phyloP scores from a whole-genome alignment of 2,797 vertebrate genomes.

The Xiphorhynchus erythropygius region DNA sequence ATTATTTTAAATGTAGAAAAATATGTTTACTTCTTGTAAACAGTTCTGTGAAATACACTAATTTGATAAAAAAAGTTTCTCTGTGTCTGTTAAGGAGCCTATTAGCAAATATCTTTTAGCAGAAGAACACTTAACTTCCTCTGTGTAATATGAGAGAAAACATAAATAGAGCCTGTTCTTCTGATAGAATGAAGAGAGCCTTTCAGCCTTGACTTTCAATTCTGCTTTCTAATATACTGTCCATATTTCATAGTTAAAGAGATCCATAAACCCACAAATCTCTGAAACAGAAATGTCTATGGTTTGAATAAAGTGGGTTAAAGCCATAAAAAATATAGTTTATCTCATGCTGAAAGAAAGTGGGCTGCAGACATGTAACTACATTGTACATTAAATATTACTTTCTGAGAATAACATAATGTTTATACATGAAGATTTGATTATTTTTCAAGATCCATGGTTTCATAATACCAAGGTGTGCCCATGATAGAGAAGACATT shows the following conservation, averaged over 20 bases:
- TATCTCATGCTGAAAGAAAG: constrained; percentile 24
- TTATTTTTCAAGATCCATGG: constrained; percentile 16
- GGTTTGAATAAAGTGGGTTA: constrained; percentile 33
- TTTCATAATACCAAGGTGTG: constrained; percentile 31
- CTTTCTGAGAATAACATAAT: constrained; percentile 2
- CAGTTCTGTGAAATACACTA: background rate
- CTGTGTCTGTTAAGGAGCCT: background rate
- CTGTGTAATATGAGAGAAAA: background rate
- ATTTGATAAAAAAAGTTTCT: background rate
- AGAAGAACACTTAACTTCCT: background rate
- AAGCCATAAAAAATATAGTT: constrained; percentile 12
- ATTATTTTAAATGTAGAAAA: background rate
- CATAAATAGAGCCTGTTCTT: background rate
- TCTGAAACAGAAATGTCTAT: background rate
- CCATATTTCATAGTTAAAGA: constrained; percentile 7
- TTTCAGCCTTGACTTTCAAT: constrained; percentile 17
- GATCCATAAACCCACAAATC: background rate
- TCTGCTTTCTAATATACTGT: background rate
- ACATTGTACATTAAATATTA: background rate
- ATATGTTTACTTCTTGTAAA: background rate
- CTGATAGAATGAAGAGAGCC: background rate
- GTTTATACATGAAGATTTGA: constrained; percentile 30
- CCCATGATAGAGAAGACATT: background rate
- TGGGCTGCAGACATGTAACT: background rate
- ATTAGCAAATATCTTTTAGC: background rate